A percentile compares a stretch with the other conserved stretches of the same genome.
Evolutionary conservation across 2,797 vertebrate genomes (phyloP).

Genomic region (Enteromius anoplus): DNA sequence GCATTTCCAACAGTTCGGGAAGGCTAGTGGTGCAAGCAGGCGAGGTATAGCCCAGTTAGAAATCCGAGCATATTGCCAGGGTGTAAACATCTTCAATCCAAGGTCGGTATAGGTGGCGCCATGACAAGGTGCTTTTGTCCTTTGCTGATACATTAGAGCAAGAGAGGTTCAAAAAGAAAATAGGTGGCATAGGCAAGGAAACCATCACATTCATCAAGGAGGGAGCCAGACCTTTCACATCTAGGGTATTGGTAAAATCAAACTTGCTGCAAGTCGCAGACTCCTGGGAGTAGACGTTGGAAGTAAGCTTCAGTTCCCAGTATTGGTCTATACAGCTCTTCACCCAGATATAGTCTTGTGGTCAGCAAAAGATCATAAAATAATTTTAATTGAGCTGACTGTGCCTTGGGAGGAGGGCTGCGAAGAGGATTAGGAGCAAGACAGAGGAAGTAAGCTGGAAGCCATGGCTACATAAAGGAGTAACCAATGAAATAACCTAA

Average conservation of each 20-base stretch:
- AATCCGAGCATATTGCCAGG: not conserved
- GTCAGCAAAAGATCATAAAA: not conserved
- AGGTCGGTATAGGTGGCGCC: not conserved
- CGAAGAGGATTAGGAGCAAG: constrained; percentile 16
- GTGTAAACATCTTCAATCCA: not conserved
- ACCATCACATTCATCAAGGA: not conserved
- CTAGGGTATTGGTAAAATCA: not conserved
- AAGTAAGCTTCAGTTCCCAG: not conserved
- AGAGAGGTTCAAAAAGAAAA: not conserved
- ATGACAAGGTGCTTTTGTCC: not conserved
- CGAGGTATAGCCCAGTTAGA: not conserved
- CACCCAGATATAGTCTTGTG: not conserved
- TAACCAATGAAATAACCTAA: not conserved
- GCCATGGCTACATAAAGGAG: not conserved
- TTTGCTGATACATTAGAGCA: not conserved
- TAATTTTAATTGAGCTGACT: not conserved
- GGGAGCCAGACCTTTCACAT: not conserved
- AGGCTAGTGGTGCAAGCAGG: not conserved
- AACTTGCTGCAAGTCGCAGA: not conserved
- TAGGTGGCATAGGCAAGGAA: not conserved
- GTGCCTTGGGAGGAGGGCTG: no score
- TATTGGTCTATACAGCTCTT: not conserved
- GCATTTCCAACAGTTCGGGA: not conserved
- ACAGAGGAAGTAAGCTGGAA: constrained; percentile 38
- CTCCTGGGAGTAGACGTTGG: not conserved